Evolutionary conservation across 1,140 invertebrate genomes (phyloP), one percentile per base, ranked within the genome.

Genomic region (Whitmania pigra): DNA sequence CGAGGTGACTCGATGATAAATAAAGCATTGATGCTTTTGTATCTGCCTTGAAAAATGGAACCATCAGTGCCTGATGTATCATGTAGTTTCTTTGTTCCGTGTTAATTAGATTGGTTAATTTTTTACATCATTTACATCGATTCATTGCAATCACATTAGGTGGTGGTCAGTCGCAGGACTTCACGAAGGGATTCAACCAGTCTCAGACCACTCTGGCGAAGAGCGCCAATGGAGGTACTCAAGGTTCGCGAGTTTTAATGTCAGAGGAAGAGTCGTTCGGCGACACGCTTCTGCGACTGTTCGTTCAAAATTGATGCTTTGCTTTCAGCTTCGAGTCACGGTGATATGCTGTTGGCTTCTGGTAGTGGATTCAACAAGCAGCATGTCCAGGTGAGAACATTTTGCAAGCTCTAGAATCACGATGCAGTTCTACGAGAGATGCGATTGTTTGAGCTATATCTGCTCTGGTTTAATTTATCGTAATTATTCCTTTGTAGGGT

Each of bases 401-500:
- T 57, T 57, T 57, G 25, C 20, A n/a, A 4, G 25, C 25, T 4
- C 20, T 57, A 9, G 2, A 57, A 57, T 57, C 5, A 57, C 20
- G 9, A n/a, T 25, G 9, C 54, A 25, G 9, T 63, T 63, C 57
- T 17, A 63, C 22, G 0, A 17, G 9, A 25, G 22, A 1, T 63
- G 4, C 22, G 29, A 15, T 13, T 31, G 9, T 63, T 63, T 1
- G 18, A 11, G 20, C 11, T 7, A 18, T 6, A 13, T n/a, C 1
- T 25, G 1, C 22, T 31, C 1, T 63, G 20, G 22, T n/a, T 3
- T 9, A 57, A 63, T 4, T 31, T 18, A 63, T 17, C 43, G 9
- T 49, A 20, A 31, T 63, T 20, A 18, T 9, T 68, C n/a, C 20
- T 36, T 29, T 78, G 68, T 73, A 91, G 89, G 89, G 89, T 4